A percentile compares a stretch with the other conserved stretches of the same genome.
These are phyloP conservation scores for Lymantria dispar DNA, from an alignment of 2,888 invertebrate species.

Conservation along the genomic window DNA sequence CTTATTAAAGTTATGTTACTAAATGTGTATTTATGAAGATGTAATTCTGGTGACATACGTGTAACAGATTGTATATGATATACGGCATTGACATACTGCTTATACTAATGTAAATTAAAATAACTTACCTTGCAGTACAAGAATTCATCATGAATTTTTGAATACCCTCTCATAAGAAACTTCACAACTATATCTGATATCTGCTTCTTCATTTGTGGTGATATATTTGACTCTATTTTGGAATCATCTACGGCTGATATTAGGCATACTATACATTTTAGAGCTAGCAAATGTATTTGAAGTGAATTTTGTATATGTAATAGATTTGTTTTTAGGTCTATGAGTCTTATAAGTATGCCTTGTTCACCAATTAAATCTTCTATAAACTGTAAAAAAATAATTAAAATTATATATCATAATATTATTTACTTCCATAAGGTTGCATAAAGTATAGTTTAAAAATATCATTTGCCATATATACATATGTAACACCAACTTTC, in stretches of 20 bases:
- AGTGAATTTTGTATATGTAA: slow-evolving; percentile 44
- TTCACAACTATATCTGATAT: slow-evolving; percentile 62
- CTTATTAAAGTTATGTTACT: too few relatives aligned
- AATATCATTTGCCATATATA: too few relatives aligned
- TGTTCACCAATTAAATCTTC: slow-evolving; percentile 60
- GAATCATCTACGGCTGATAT: slow-evolving; percentile 50
- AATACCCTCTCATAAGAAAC: slow-evolving; percentile 59
- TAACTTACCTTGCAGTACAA: slow-evolving; percentile 73
- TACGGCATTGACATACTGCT: too few relatives aligned
- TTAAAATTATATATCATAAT: too few relatives aligned
- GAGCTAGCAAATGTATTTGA: slow-evolving; percentile 55
- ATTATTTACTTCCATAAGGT: too few relatives aligned
- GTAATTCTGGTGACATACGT: too few relatives aligned
- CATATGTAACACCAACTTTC: too few relatives aligned
- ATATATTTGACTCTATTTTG: slow-evolving; percentile 32
- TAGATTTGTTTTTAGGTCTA: slow-evolving; percentile 44
- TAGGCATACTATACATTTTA: slow-evolving; percentile 60
- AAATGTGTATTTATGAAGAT: too few relatives aligned
- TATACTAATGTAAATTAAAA: too few relatives aligned
- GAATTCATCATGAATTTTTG: slow-evolving; percentile 64
- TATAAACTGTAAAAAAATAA: slow-evolving; percentile 49
- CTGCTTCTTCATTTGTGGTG: slow-evolving; percentile 51
- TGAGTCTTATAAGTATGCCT: slow-evolving; percentile 56
- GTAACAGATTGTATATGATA: too few relatives aligned
- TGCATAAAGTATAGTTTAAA: too few relatives aligned